Conservation (phyloP, 2,113 vertebrate species). For the Pomatostomus ruficeps region DNA sequence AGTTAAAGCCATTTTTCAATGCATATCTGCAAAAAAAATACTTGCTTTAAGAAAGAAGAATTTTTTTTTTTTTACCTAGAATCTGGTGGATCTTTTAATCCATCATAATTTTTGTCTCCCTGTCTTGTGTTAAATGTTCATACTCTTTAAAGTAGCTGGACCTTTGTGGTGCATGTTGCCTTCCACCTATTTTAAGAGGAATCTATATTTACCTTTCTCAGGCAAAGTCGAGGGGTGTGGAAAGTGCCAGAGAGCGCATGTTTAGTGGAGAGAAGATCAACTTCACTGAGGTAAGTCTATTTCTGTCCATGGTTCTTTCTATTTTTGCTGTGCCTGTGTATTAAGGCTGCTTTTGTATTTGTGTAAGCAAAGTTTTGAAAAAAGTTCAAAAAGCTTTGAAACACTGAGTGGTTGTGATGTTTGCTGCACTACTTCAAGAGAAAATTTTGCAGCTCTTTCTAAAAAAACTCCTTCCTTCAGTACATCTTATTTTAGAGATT, state of each 20-base stretch:
- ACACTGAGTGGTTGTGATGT: background rate
- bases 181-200: background rate
- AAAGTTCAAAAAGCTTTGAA: background rate
- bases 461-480: background rate
- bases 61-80: background rate
- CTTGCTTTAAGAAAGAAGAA: background rate
- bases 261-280: conserved; percentile 95
- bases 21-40: background rate
- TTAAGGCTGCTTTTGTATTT: background rate
- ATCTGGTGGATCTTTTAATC: background rate
- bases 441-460: background rate
- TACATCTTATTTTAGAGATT: background rate
- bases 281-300: conserved; percentile 87
- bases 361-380: background rate
- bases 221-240: conserved; percentile 90
- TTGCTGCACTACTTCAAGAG: background rate
- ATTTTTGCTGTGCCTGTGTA: background rate
- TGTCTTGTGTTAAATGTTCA: background rate
- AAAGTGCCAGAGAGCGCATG: conserved; percentile 87
- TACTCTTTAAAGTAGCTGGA: background rate
- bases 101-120: background rate
- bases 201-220: conserved; percentile 57
- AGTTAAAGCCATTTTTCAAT: background rate
- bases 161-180: background rate
- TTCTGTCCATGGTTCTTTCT: background rate